phyloP scores from a whole-genome alignment of 2,797 vertebrate species.

The Notoglanidium macrostoma region DNA sequence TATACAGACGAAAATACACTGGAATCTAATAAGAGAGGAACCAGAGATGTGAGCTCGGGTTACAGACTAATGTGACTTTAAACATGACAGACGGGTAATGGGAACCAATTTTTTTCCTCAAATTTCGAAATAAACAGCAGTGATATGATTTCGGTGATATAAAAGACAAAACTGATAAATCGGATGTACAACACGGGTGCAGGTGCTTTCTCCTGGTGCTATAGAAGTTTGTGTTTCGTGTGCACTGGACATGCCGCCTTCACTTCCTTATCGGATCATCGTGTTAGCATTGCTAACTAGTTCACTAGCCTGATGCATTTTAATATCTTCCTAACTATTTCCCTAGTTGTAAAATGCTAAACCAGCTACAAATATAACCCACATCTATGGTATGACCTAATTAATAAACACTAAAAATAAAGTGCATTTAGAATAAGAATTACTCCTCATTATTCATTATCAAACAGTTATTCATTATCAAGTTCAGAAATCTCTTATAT shows the following conservation, averaged over 20 bases:
- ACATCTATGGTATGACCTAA: not conserved
- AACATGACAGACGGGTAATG: not conserved
- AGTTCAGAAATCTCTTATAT: not conserved
- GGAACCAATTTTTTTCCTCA: not conserved
- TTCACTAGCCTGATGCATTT: not conserved
- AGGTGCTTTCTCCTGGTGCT: not conserved
- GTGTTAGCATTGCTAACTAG: not conserved
- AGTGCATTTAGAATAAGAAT: not conserved
- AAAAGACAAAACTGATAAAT: not conserved
- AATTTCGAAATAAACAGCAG: not conserved
- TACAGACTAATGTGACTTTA: conserved; percentile 35
- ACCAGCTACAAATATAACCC: not conserved
- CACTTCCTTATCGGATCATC: not conserved
- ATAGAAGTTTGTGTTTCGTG: not conserved
- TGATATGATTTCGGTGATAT: not conserved
- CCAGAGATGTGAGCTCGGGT: conserved; percentile 21
- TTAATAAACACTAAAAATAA: not conserved
- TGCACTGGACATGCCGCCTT: not conserved
- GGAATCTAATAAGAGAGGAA: conserved; percentile 44
- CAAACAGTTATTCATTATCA: not conserved
- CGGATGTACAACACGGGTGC: not conserved
- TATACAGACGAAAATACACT: conserved; percentile 42
- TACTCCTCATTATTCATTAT: not conserved
- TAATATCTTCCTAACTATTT: not conserved
- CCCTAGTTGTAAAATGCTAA: not conserved